Percentiles rank a stretch among this genome's conserved stretches.
Evolutionary conservation across 1,140 invertebrate species (phyloP).

Genomic region (Sinonovacula constricta): DNA sequence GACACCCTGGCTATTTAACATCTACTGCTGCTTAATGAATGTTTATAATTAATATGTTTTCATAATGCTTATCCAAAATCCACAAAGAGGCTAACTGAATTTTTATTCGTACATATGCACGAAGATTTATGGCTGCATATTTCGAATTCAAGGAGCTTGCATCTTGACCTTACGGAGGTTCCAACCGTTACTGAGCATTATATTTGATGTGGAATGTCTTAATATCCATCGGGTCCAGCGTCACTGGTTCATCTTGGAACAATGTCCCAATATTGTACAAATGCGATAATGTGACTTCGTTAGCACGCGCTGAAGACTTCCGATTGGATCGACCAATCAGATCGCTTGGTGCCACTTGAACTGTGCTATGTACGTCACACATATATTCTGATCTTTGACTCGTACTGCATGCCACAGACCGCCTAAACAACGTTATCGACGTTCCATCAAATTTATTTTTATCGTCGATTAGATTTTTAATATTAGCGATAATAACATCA

Average conservation of each 20-base stretch:
- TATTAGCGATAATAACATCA: slow-evolving; percentile 33
- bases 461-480: slow-evolving; percentile 35
- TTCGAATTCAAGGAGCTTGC: too few relatives aligned
- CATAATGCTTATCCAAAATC: too few relatives aligned
- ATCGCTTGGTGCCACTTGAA: background rate
- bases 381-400: slow-evolving; percentile 2
- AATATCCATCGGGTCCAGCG: slow-evolving; percentile 37
- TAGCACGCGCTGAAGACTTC: background rate
- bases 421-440: slow-evolving; percentile 35
- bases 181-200: too few relatives aligned
- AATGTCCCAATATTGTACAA: slow-evolving; percentile 2
- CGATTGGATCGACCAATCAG: background rate
- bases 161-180: too few relatives aligned
- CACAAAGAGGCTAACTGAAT: too few relatives aligned
- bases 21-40: too few relatives aligned
- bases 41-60: too few relatives aligned
- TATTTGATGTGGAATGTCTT: slow-evolving; percentile 40
- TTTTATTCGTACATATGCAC: too few relatives aligned
- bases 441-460: slow-evolving; percentile 9
- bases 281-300: slow-evolving; percentile 34
- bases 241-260: background rate
- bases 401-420: slow-evolving; percentile 22
- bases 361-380: background rate
- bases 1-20: too few relatives aligned
- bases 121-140: too few relatives aligned